A percentile compares a stretch with the other conserved stretches of the same genome.
phyloP scores from a whole-genome alignment of 2,113 vertebrate species.

The Entelurus aequoreus region DNA sequence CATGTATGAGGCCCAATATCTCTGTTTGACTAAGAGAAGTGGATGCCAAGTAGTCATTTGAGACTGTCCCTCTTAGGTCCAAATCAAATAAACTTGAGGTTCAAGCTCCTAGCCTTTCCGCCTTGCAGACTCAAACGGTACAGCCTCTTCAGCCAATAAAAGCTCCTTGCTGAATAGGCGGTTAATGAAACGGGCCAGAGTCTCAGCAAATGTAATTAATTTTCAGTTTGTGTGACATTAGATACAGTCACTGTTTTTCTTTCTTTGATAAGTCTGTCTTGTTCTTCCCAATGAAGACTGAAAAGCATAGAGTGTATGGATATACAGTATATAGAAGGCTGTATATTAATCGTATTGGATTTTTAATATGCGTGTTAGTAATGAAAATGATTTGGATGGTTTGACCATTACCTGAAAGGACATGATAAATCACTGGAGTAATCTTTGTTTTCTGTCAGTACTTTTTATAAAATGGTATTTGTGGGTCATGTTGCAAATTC shows the following conservation, averaged over 20 bases:
- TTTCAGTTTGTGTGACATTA: conserved; percentile 20
- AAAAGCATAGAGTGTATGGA: no score
- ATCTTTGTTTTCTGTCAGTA: not conserved
- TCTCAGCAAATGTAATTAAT: conserved; percentile 23
- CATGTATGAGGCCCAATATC: conserved; percentile 23
- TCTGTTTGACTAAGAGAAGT: conserved; percentile 40
- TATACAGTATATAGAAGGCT: not conserved
- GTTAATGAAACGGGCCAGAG: conserved; percentile 43
- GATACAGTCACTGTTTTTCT: conserved; percentile 16
- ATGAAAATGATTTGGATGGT: not conserved
- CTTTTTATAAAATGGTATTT: no score
- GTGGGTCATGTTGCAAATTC: not conserved
- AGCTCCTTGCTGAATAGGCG: conserved; percentile 43
- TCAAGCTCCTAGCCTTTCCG: conserved; percentile 31
- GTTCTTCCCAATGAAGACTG: not conserved
- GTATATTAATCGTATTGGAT: not conserved
- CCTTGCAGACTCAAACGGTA: conserved; percentile 43
- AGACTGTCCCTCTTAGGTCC: conserved; percentile 39
- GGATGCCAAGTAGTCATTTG: conserved; percentile 51
- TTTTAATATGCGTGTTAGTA: not conserved
- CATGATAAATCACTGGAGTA: conserved; percentile 43
- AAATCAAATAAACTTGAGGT: conserved; percentile 60
- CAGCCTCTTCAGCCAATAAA: conserved; percentile 49
- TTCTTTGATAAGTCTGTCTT: not conserved
- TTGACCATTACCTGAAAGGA: not conserved